Percentiles rank a stretch among this genome's conserved stretches.
phyloP scores from a whole-genome alignment of 2,797 vertebrate genomes.

The Rachycentron canadum region DNA sequence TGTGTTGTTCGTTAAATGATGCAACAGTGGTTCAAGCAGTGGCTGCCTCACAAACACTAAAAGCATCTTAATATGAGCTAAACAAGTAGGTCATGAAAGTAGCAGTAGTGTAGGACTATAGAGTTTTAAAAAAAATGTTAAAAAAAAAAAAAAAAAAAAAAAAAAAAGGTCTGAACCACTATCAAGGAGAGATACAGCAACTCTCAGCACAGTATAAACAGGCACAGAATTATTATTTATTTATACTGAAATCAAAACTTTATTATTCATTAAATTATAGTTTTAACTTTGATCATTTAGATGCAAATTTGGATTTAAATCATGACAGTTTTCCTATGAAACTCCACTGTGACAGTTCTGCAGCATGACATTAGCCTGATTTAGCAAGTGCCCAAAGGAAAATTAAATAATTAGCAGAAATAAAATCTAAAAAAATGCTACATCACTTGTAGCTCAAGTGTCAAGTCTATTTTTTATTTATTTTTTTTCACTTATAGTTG shows the following conservation, averaged over 20 bases:
- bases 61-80: not conserved
- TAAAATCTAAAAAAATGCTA: not conserved
- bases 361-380: not conserved
- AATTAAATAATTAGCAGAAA: not conserved
- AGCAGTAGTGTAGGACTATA: not conserved
- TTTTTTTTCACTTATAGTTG: not conserved
- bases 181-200: not conserved
- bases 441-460: not conserved
- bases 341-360: not conserved
- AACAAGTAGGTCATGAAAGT: not conserved
- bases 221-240: not conserved
- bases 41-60: no score
- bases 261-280: no score
- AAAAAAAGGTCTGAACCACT: not conserved
- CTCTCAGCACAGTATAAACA: no score
- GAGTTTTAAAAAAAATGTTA: no score
- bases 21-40: not conserved
- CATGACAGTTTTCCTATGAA: not conserved
- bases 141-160: no score
- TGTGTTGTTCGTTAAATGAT: not conserved
- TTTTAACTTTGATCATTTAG: no score
- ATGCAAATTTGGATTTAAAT: no score
- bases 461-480: not conserved
- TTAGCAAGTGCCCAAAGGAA: not conserved
- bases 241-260: not conserved